These are phyloP conservation scores for Diploscapter pachys DNA, from an alignment of 1,140 invertebrate species.

Conservation along the genomic window DNA sequence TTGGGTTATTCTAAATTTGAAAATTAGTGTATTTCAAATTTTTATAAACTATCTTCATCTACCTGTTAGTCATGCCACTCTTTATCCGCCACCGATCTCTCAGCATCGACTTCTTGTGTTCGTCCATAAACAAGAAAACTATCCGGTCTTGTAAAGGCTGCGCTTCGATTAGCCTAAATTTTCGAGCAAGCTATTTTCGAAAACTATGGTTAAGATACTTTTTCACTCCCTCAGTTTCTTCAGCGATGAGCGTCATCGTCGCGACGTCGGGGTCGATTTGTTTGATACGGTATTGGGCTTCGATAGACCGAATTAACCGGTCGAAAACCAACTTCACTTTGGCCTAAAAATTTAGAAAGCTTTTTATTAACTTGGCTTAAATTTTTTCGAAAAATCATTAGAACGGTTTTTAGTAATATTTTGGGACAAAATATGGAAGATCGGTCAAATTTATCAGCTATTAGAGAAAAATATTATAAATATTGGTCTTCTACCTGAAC, in stretches of 20 bases:
- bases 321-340: conserved; percentile 36
- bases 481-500: conserved; percentile 6
- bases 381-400: neutral
- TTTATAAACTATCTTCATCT: too few relatives aligned
- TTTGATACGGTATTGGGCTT: conserved; percentile 35
- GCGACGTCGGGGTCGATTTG: conserved; percentile 36
- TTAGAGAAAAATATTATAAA: neutral
- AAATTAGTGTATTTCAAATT: neutral
- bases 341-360: conserved; percentile 17
- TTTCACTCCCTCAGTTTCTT: conserved; percentile 33
- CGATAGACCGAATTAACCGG: conserved; percentile 29
- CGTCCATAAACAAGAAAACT: conserved; percentile 32
- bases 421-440: too few relatives aligned
- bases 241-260: conserved; percentile 30
- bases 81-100: conserved; percentile 29
- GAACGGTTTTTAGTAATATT: neutral
- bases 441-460: too few relatives aligned
- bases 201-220: neutral
- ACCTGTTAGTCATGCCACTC: conserved; percentile 30
- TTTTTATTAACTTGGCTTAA: neutral
- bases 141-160: conserved; percentile 28
- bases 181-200: neutral
- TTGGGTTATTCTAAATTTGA: conserved; percentile 29
- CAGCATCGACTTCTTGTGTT: conserved; percentile 31
- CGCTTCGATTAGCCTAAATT: conserved; percentile 21